These are phyloP conservation scores for Coleophora deauratella DNA, from an alignment of 2,888 invertebrate species.

Conservation along the genomic window DNA sequence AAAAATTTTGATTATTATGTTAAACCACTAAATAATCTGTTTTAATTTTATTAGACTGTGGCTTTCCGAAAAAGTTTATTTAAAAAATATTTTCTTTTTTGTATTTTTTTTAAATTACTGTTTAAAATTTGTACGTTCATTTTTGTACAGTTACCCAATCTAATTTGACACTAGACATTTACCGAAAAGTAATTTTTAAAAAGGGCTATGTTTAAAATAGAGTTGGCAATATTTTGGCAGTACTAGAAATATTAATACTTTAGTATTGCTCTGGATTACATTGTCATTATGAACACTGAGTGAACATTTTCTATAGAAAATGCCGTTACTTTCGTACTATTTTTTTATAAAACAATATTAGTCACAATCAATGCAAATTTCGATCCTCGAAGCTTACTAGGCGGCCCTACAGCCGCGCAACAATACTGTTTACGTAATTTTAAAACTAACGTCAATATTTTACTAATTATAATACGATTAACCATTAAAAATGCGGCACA, in stretches of 20 bases:
- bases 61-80: constrained; percentile 71
- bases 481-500: constrained; percentile 53
- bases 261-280: constrained; percentile 74
- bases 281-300: constrained; percentile 70
- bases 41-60: constrained; percentile 64
- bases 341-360: constrained; percentile 13
- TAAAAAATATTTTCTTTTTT: constrained; percentile 71
- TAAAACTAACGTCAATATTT: constrained; percentile 71
- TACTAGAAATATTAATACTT: constrained; percentile 72
- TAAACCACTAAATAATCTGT: constrained; percentile 70
- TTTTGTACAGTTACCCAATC: constrained; percentile 73
- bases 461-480: constrained; percentile 69
- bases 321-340: constrained; percentile 29
- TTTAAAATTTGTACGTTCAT: constrained; percentile 72
- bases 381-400: constrained; percentile 56
- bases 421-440: constrained; percentile 69
- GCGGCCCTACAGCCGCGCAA: constrained; percentile 48
- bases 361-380: constrained; percentile 50
- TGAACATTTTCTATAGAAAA: constrained; percentile 44
- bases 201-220: constrained; percentile 65
- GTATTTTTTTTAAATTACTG: constrained; percentile 61
- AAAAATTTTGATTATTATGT: constrained; percentile 40
- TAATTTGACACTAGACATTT: constrained; percentile 72
- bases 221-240: constrained; percentile 73
- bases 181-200: constrained; percentile 64